These are phyloP conservation scores for Aurelia sp. DNA, from an alignment of 30 jellyfish, hydroid and myxozoan genomes.

Conservation along the genomic window DNA sequence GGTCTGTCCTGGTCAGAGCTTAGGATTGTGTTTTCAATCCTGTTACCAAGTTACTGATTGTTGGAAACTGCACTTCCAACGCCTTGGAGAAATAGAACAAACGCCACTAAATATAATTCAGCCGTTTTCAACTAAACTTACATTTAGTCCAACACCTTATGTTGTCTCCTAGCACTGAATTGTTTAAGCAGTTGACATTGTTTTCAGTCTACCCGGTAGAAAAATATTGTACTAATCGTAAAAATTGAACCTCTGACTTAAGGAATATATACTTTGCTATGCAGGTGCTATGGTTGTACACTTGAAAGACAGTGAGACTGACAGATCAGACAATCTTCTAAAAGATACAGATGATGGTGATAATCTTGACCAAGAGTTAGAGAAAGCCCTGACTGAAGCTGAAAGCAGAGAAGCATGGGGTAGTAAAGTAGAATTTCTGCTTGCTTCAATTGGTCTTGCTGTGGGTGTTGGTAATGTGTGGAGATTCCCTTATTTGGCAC, in stretches of 20 bases:
- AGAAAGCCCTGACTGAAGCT: constrained; percentile 63
- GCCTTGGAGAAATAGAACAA: no score
- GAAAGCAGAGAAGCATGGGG: constrained; percentile 99
- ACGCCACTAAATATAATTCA: no score
- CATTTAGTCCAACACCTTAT: no score
- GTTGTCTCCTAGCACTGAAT: no score
- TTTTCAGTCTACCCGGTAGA: no score
- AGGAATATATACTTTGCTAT: not conserved
- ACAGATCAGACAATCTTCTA: constrained; percentile 35
- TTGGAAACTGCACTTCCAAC: no score
- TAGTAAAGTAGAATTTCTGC: constrained; percentile 87
- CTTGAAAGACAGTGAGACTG: constrained; percentile 62
- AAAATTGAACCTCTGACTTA: not conserved
- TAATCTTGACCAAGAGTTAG: constrained; percentile 56
- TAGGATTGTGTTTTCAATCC: no score
- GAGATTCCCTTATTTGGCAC: constrained; percentile 97
- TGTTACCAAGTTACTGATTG: no score
- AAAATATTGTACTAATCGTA: not conserved
- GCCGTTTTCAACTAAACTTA: no score
- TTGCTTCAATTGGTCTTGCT: constrained; percentile 99
- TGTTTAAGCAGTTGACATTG: no score
- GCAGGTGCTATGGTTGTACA: constrained; percentile 68
- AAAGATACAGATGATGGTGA: constrained; percentile 45
- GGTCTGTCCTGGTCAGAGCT: no score
- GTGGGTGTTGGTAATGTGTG: constrained; percentile 99